Percentiles rank a stretch among this genome's conserved stretches.
Evolutionary conservation across 2,888 invertebrate genomes (phyloP).

Genomic region (Trissolcus japonicus): DNA sequence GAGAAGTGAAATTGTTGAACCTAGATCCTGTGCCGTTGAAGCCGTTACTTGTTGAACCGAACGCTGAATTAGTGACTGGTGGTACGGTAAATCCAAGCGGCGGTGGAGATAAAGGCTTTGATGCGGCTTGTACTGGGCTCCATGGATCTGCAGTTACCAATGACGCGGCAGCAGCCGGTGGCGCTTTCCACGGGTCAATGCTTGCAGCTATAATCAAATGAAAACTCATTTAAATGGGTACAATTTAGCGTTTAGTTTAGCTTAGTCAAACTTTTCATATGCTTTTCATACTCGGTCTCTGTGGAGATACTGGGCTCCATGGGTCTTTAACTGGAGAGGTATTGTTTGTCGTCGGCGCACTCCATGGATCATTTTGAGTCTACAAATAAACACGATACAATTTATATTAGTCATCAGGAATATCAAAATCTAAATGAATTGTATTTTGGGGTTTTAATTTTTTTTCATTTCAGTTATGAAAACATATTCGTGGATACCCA

Average conservation of each 20-base stretch:
- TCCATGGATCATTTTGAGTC: slow-evolving; percentile 81
- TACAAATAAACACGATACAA: slow-evolving; percentile 64
- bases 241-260: neutral
- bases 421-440: slow-evolving; percentile 2
- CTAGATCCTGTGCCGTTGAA: slow-evolving; percentile 69
- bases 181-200: slow-evolving; percentile 72
- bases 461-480: no score
- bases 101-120: slow-evolving; percentile 60
- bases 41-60: slow-evolving; percentile 68
- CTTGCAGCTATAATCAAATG: slow-evolving; percentile 66
- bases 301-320: slow-evolving; percentile 79
- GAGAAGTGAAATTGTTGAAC: slow-evolving; percentile 66
- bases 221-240: neutral
- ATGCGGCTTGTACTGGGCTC: slow-evolving; percentile 75
- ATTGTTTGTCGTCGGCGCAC: slow-evolving; percentile 76
- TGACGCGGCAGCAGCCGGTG: slow-evolving; percentile 64
- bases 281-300: slow-evolving; percentile 69
- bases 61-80: slow-evolving; percentile 62
- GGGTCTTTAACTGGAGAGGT: slow-evolving; percentile 78
- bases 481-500: slow-evolving; percentile 26
- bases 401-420: neutral
- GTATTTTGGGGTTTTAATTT: no score
- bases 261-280: neutral
- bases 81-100: slow-evolving; percentile 71
- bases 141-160: slow-evolving; percentile 77